A percentile compares a stretch with the other conserved stretches of the same genome.
Conservation (phyloP, 2,888 invertebrate species). For the Amiota communis region DNA sequence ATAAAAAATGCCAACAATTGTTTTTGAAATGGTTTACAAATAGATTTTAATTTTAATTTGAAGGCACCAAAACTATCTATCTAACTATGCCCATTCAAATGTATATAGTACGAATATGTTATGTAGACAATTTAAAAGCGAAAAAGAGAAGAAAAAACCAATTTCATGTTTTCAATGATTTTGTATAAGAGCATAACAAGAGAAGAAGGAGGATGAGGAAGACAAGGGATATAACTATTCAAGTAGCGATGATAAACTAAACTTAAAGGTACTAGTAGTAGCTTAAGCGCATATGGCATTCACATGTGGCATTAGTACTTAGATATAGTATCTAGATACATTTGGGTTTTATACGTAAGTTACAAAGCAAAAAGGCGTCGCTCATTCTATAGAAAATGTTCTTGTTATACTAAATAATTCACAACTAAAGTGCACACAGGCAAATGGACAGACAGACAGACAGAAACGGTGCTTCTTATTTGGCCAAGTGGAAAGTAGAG, state of each 20-base stretch:
- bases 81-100: not conserved
- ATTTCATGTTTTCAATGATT: too few relatives aligned
- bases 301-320: too few relatives aligned
- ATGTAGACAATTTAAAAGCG: too few relatives aligned
- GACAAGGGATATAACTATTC: constrained; percentile 3
- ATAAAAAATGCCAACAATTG: constrained; percentile 1
- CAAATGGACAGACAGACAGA: not conserved
- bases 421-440: constrained; percentile 14
- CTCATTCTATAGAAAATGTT: not conserved
- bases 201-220: too few relatives aligned
- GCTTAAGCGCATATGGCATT: too few relatives aligned
- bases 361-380: too few relatives aligned
- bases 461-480: not conserved
- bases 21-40: constrained; percentile 9
- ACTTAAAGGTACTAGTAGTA: not conserved
- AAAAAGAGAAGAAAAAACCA: too few relatives aligned
- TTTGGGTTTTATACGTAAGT: too few relatives aligned
- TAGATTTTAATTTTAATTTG: constrained; percentile 17
- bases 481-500: not conserved
- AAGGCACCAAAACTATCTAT: constrained; percentile 5
- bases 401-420: constrained; percentile 23
- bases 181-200: too few relatives aligned
- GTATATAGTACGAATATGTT: not conserved
- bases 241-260: not conserved
- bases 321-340: too few relatives aligned